These are phyloP conservation scores for Zaprionus capensis DNA, from an alignment of 1,140 invertebrate genomes.

Conservation along the genomic window DNA sequence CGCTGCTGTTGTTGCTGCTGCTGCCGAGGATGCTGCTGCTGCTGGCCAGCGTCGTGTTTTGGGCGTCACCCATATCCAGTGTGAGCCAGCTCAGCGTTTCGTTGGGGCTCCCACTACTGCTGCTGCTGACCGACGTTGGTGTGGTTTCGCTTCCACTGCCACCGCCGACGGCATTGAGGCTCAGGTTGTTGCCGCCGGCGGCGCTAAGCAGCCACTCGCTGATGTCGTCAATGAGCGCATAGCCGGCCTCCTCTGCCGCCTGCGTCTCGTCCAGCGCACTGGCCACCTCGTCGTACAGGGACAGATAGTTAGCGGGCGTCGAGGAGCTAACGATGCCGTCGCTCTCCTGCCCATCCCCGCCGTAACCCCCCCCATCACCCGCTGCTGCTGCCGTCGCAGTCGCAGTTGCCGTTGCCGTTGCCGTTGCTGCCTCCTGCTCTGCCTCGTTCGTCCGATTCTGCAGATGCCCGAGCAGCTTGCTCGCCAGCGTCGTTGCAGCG, in stretches of 20 bases:
- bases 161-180: conserved; percentile 3
- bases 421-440: background rate
- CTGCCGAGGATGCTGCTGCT: conserved; percentile 7
- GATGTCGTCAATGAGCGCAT: conserved; percentile 72
- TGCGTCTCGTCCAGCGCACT: conserved; percentile 44
- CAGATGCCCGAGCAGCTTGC: conserved; percentile 42
- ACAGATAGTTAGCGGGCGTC: conserved; percentile 54
- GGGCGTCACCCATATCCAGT: conserved; percentile 50
- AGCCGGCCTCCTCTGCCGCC: conserved; percentile 65
- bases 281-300: conserved; percentile 65
- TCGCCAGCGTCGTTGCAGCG: conserved; percentile 29
- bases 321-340: conserved; percentile 36
- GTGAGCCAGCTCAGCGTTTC: conserved; percentile 67
- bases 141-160: background rate
- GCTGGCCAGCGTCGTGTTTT: conserved; percentile 50
- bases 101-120: conserved; percentile 32
- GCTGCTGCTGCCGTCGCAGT: background rate
- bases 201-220: conserved; percentile 69
- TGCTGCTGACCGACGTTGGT: conserved; percentile 17
- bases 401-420: background rate
- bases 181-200: conserved; percentile 35
- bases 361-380: background rate
- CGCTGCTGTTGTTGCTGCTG: conserved; percentile 19
- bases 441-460: conserved; percentile 31
- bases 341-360: conserved; percentile 5